Base-by-base conservation (phyloP, 2,888 invertebrate genomes). In the Drymonia ruficornis region DNA sequence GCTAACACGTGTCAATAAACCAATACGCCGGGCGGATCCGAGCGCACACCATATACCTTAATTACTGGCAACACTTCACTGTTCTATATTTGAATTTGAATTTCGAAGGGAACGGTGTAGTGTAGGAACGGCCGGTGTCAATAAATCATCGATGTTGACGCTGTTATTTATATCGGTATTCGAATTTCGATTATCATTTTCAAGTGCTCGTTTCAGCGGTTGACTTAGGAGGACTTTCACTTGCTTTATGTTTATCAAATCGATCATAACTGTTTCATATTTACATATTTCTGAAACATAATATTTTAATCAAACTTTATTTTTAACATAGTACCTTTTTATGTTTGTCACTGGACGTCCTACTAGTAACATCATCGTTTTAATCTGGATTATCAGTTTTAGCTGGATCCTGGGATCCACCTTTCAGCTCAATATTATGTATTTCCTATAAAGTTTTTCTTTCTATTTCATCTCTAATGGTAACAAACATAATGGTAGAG, bases 1-100 rank as follows among this genome's bases (percentile, higher is more conserved):
- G 59, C 74, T 72, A 72, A 82, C 87, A 84, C 86, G 86, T 87
- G 87, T 87, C 88, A 84, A 88, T 88, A 86, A 83, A 84, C 86
- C 85, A 81, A 87, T 86, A 81, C 77, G 75, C 70, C 72, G 67
- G 63, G 69, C 66, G 56, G 59, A 62, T 63, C 67, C 61, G 65
- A 62, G 70, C 74, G 66, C 78, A 76, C 76, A 60, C 64, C 64
- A 71, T 62, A 69, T 62, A 81, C 83, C 80, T 81, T 83, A 80
- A 82, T 84, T 82, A 81, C 80, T 76, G 76, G 72, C 77, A 74
- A 75, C 72, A 70, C 69, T 74, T 66, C 70, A 65, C 72, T 62
- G 81, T 84, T 83, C 84, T 83, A 86, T 78, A 86, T 87, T 81
- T 76, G 81, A 83, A 82, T 75, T 64, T 56, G 70, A 72, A 78